Conservation (phyloP, 2,888 invertebrate genomes). For the Aleiodes testaceus region DNA sequence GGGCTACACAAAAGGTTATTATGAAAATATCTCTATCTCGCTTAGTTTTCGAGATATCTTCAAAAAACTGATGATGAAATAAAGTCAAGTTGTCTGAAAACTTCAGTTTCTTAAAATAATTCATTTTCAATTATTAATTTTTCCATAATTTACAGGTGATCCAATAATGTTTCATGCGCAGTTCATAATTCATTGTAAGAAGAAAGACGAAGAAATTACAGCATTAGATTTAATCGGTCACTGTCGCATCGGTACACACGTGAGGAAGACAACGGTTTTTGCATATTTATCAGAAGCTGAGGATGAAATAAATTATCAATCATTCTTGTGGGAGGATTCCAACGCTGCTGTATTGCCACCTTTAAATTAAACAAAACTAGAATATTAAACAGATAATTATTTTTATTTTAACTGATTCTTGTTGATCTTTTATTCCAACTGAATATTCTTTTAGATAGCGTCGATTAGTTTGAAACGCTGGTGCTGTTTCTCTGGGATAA, state of each 20-base stretch:
- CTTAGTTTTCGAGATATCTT: too few relatives aligned
- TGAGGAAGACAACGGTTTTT: conserved; percentile 66
- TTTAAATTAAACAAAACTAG: not conserved
- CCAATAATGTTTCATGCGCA: conserved; percentile 86
- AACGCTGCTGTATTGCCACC: conserved; percentile 46
- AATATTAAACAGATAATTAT: conserved; percentile 14
- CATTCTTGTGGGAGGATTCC: conserved; percentile 66
- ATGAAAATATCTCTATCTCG: too few relatives aligned
- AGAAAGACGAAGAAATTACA: conserved; percentile 69
- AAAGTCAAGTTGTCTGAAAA: too few relatives aligned
- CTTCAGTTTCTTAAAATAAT: too few relatives aligned
- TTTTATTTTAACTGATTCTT: conserved; percentile 3
- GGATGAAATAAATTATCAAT: conserved; percentile 63
- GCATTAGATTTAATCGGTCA: conserved; percentile 62
- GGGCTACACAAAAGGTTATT: too few relatives aligned
- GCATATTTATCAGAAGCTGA: conserved; percentile 62
- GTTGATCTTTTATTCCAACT: conserved; percentile 33
- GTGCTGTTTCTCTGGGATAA: conserved; percentile 86
- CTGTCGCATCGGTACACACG: conserved; percentile 66
- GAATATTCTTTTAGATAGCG: conserved; percentile 75
- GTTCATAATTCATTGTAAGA: conserved; percentile 83
- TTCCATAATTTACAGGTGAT: conserved; percentile 78
- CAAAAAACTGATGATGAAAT: too few relatives aligned
- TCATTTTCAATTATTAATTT: not conserved
- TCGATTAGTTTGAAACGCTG: conserved; percentile 85